Percentiles rank a stretch among this genome's conserved stretches.
phyloP scores from a whole-genome alignment of 2,888 invertebrate species.

The Podabrus alpinus region DNA sequence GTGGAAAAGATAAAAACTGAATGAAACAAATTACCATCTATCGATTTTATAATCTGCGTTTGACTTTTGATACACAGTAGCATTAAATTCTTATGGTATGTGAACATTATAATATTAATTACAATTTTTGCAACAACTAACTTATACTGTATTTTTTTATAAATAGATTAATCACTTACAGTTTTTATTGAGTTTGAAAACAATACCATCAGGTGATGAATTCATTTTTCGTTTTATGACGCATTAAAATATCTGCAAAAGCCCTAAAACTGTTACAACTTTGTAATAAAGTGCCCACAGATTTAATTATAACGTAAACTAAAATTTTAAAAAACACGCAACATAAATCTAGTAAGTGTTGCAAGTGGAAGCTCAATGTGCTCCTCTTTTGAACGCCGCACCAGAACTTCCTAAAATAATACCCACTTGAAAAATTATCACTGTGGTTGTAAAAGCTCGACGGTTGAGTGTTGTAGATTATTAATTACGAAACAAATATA shows the following conservation, averaged over 20 bases:
- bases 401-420: neutral
- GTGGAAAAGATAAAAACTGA: neutral
- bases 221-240: neutral
- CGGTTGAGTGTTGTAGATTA: neutral
- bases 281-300: neutral
- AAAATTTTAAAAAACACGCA: neutral
- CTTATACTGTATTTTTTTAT: neutral
- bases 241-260: neutral
- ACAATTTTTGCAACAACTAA: neutral
- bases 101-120: neutral
- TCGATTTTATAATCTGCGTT: neutral
- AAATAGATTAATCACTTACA: neutral
- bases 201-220: neutral
- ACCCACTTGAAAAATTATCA: neutral
- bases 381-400: neutral
- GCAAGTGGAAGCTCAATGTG: neutral
- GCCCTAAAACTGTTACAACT: neutral
- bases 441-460: neutral
- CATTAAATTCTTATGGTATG: neutral
- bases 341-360: neutral
- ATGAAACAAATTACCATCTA: neutral
- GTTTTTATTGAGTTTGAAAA: neutral
- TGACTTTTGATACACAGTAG: neutral
- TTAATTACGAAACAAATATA: neutral
- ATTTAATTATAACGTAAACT: neutral